These are phyloP conservation scores for Nemoura dubitans DNA, from an alignment of 2,888 invertebrate genomes.

Conservation along the genomic window DNA sequence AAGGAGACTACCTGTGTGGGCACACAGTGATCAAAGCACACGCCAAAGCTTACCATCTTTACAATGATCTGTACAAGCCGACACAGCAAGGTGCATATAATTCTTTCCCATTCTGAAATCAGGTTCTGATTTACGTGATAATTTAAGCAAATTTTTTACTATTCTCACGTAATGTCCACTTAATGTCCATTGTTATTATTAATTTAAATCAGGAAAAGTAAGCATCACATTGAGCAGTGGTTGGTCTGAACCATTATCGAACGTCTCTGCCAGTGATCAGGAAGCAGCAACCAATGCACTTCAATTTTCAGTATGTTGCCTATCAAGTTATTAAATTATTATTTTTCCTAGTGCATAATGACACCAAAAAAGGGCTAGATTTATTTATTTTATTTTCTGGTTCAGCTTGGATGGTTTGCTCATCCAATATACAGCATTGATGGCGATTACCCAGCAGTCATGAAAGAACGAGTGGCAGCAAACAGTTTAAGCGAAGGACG, in stretches of 20 bases:
- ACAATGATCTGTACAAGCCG: slow-evolving; percentile 54
- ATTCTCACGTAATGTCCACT: too few species aligned
- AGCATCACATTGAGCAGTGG: slow-evolving; percentile 50
- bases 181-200: not conserved
- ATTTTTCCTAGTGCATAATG: not conserved
- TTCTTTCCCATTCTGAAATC: not conserved
- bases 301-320: slow-evolving; percentile 46
- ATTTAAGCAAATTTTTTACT: too few species aligned
- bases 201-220: slow-evolving; percentile 48
- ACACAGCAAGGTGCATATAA: slow-evolving; percentile 49
- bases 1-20: slow-evolving; percentile 64
- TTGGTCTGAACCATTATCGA: slow-evolving; percentile 49
- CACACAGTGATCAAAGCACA: slow-evolving; percentile 61
- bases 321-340: not conserved
- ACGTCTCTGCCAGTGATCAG: slow-evolving; percentile 53
- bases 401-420: slow-evolving; percentile 61
- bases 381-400: not conserved
- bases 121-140: too few species aligned
- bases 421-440: slow-evolving; percentile 61
- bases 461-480: slow-evolving; percentile 60
- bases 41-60: slow-evolving; percentile 57
- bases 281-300: slow-evolving; percentile 50
- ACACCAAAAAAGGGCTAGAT: not conserved
- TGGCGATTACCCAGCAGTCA: slow-evolving; percentile 65
- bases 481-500: slow-evolving; percentile 61